These are phyloP conservation scores for Apodemia mormo DNA, from an alignment of 2,888 invertebrate genomes.

Conservation along the genomic window DNA sequence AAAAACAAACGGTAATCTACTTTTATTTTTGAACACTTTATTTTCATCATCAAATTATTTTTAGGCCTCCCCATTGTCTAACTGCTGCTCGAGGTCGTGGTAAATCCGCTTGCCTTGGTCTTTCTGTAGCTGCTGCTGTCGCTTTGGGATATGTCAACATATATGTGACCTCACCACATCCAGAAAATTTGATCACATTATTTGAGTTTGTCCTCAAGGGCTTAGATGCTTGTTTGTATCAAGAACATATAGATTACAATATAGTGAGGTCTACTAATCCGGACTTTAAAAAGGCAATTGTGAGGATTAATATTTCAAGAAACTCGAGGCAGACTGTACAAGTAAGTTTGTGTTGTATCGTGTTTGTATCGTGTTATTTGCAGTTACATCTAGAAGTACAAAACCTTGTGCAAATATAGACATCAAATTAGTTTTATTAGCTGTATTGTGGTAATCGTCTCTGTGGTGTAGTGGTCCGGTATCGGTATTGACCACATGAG, in stretches of 20 bases:
- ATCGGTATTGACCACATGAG: too few relatives aligned
- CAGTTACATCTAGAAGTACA: too few relatives aligned
- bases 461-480: too few relatives aligned
- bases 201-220: conserved; percentile 99
- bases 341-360: conserved; percentile 67
- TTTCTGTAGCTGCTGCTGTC: conserved; percentile 93
- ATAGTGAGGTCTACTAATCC: conserved; percentile 96
- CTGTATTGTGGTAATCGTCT: too few relatives aligned
- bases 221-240: conserved; percentile 95
- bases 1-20: too few relatives aligned
- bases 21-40: too few relatives aligned
- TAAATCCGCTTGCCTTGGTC: conserved; percentile 97
- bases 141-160: conserved; percentile 95
- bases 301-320: conserved; percentile 94
- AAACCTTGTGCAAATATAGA: too few relatives aligned
- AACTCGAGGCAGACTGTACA: conserved; percentile 97
- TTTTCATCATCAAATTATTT: conserved; percentile 1
- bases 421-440: too few relatives aligned
- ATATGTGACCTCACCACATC: conserved; percentile 98
- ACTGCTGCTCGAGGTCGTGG: conserved; percentile 98
- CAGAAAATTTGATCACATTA: conserved; percentile 98
- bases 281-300: conserved; percentile 97
- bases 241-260: conserved; percentile 98
- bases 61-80: conserved; percentile 93
- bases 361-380: too few relatives aligned